Base-by-base conservation (phyloP, 2,113 vertebrate species). In the Osmerus eperlanus region DNA sequence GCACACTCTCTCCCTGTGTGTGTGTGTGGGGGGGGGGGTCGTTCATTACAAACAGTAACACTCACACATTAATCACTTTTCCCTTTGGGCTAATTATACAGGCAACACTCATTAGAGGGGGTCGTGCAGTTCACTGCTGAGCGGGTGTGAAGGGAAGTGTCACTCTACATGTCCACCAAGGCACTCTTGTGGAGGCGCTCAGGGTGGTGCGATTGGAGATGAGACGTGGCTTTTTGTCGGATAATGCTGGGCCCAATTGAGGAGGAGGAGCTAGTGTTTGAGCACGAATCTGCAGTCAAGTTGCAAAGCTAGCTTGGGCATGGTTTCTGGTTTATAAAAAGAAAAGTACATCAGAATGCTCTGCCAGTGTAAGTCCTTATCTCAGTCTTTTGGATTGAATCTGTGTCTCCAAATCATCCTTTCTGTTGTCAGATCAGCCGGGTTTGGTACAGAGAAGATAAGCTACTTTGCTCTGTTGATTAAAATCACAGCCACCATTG, bases 61-160 rank as follows among this genome's bases (percentile, higher is more conserved):
- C 18, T 60, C n/a, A 5, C 19, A 21, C 68, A 77, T 83, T 83
- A 85, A 87, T 89, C 81, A 79, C 68, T 1, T 71, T 55, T 84
- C 83, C 77, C 74, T 59, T 41, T 28, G 58, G 81, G 79, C 78
- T 84, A 71, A 88, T 86, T 84, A 84, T 66, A 65, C 58, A 25
- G 63, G 8, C 47, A 2, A 32, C 15, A 56, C 73, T 85, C 71
- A 78, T 81, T 79, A 60, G 74, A 83, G 74, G 23, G 29, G 52
- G 71, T 23, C 54, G 70, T 73, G 80, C 68, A 47, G 41, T 12
- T 47, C 41, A 7, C 41, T 47, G 41, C 41, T 2, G 41, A 47
- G 41, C 41, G 54, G 70, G 67, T 62, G 70, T 75, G 25, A 71
- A 73, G 69, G 36, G 64, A 72, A 64, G 71, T 69, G 68, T 62